Evolutionary conservation across 2,797 vertebrate species (phyloP), one percentile per base, ranked within the genome.

Genomic region (Sebastes steindachneri): DNA sequence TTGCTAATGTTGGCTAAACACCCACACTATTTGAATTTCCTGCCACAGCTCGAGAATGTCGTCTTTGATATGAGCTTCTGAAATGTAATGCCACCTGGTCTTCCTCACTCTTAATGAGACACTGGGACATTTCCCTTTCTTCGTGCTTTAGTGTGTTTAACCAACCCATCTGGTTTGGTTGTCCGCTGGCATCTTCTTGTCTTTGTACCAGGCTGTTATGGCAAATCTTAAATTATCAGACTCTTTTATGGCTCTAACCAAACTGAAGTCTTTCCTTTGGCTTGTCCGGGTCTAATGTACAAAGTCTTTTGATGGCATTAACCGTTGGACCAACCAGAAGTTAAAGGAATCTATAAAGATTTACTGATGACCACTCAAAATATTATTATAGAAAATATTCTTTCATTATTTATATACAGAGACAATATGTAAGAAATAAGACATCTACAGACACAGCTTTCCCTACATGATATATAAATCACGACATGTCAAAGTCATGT

Each of bases 141-240:
- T 21, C 72, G 29, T 72, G 51, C 68, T 55, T 37, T 17, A 17
- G 25, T 66, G 41, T 45, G 59, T 62, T 23, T 57, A 74, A 79
- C 64, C 55, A 21, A 14, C 64, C 74, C 86, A 79, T 88, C 82
- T 88, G 86, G 69, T 82, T 83, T 33, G 63, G 73, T 76, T 68
- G 78, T 69, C 37, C 64, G 17, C 55, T 14, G 77, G 70, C 68
- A 11, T 68, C 41, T 69, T 73, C 58, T 31, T 17, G 59, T 33
- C 67, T 86, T 67, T 83, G 54, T 67, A 37, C n/a, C 70, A 26
- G 28, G 48, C 51, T 37, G 15, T 21, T 55, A 17, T 45, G 53
- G 48, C 73, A 66, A 69, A 72, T 59, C 55, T 78, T 45, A 68
- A 72, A 81, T 90, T 29, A 78, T 76, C 41, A n/a, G 25, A 57